Evolutionary conservation across 2,888 invertebrate genomes (phyloP), one percentile per base, ranked within the genome.

Genomic region (Trachelus stipa): DNA sequence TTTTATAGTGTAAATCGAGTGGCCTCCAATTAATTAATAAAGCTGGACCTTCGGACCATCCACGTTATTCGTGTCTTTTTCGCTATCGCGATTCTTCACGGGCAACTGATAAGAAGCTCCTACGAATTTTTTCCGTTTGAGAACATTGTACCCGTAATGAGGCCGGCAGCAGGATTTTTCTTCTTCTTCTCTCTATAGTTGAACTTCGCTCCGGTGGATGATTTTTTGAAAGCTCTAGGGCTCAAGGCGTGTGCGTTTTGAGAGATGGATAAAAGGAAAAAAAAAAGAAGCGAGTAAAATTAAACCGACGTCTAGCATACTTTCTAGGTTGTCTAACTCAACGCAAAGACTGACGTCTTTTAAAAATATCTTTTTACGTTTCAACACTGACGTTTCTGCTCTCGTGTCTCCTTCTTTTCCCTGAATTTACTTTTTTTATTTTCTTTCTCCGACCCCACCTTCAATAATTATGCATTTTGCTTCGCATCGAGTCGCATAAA

Each of bases 331-430:
- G 9, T 56, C 56, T 23, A 56, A 56, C 23, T 56, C 79, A 73
- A 82, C 81, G 78, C 76, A 73, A 85, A 85, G 84, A 84, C 84
- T 86, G 84, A 85, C 12, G 83, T 85, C 85, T 85, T 83, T 80
- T 79, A 77, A 79, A 82, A 78, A 79, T 79, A 76, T 81, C 76
- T 80, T 76, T 77, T 76, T 80, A 80, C 76, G 79, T 79, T 75
- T 80, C 12, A 12, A 37, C 12, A 4, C 3, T 4, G 40, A 40
- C 40, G 9, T 9, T 23, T 56, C 23, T 9, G 23, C 9, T 56
- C 56, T 23, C 40, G 15, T 23, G 40, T 15, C 4, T 56, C 23
- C 6, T 56, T 56, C 23, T 23, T 15, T 40, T 56, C 9, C 23
- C 56, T 23, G 56, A 23, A 1, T 9, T 56, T 56, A 9, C 23